Evolutionary conservation across 2,888 invertebrate species (phyloP), one percentile per base, ranked within the genome.

Genomic region (Ceriagrion tenellum): DNA sequence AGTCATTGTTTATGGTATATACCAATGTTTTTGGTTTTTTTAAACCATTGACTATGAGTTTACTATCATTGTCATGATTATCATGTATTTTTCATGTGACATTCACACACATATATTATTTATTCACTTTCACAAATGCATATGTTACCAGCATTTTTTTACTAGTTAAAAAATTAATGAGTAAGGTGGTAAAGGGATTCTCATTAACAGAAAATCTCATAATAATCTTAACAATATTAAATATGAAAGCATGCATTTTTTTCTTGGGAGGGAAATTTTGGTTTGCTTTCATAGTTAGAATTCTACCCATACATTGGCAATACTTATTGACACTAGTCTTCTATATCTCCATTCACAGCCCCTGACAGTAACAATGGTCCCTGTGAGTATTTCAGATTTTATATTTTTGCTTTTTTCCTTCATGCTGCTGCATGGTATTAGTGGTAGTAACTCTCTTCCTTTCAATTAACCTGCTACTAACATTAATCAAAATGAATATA

Each of bases 291-390:
- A 95, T 81, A 95, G 69, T n/a, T 69, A 89, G 90, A 81, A 26
- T n/a, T 88, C 95, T 93, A 55, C 81, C 81, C 90, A 81, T 95
- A 95, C 63, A 93, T 69, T 69, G 35, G 47, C 93, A 69, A 93
- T 93, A 93, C 93, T 93, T 93, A 93, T 93, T 93, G 69, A 93
- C 93, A 69, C 93, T 93, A 93, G 93, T 93, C 93, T 93, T 93
- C 93, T 93, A 93, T 96, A 95, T 95, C 95, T 95, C 95, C 96
- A 95, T 98, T 97, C 98, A 98, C 98, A 98, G 98, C 98, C 97
- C 98, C 98, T 97, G 98, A 98, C 98, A 98, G 98, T 98, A 98
- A 98, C 98, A 98, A 98, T 98, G 98, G 98, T 97, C 98, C 98
- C 97, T 98, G 98, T 98, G 98, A 98, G 98, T 98, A 98, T 98